Evolutionary conservation across 2,113 vertebrate species (phyloP), one percentile per base, ranked within the genome.

Genomic region (Gallinago jamesoni): DNA sequence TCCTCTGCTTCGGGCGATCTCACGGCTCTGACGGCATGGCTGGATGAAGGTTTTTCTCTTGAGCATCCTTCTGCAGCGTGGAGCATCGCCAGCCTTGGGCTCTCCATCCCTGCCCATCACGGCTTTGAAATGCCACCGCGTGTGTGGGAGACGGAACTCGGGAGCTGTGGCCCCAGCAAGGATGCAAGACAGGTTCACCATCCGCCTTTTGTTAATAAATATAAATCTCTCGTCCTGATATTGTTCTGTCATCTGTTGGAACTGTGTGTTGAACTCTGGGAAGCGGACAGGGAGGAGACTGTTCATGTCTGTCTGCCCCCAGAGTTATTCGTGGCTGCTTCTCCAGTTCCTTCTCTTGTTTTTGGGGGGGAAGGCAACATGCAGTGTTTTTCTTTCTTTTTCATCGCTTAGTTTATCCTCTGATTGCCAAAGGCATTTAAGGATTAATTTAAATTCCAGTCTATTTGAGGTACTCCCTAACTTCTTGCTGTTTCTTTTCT

Each of bases 81-180:
- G 33, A 47, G 73, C 35, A 20, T 27, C 6, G 0, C 22, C 19
- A 21, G 48, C 48, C 48, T 67, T 2, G 1, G 55, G 41, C 31
- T 7, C 75, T 59, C 28, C 7, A 1, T 11, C 19, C 13, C 43
- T 27, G 48, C 76, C 70, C 9, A 1, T n/a, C 24, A 5, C 33
- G 28, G 52, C 64, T 81, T 33, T 0, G 1, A 59, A 39, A 64
- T 6, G 28, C 2, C 2, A 16, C 67, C 1, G 0, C 15, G 47
- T 1, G 0, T 9, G 4, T 7, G 30, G 25, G 60, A 62, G 16
- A 25, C 0, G 0, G 17, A 56, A 22, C 28, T 35, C 2, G 2
- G 57, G 66, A 66, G 33, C 14, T 0, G 1, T 14, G 33, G 43
- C 27, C 57, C 27, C 35, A 50, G 74, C 27, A 21, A 55, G 62